phyloP scores from a whole-genome alignment of 2,888 invertebrate genomes.

The Zele albiditarsus region DNA sequence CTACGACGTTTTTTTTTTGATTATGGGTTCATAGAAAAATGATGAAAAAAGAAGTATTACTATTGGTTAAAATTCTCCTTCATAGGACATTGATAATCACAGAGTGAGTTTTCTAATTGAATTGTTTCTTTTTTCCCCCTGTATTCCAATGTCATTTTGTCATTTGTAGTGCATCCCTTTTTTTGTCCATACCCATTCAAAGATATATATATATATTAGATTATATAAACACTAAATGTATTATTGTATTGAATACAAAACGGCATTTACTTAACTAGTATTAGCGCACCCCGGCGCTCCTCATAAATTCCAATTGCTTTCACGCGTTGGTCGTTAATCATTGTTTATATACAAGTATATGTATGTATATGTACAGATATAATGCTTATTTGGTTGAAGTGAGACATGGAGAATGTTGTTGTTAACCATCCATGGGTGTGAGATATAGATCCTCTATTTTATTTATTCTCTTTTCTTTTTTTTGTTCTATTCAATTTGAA shows the following conservation, averaged over 20 bases:
- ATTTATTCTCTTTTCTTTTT: not conserved
- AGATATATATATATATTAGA: not conserved
- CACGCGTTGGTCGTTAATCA: slow-evolving; percentile 54
- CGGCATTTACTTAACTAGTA: slow-evolving; percentile 52
- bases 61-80: no score
- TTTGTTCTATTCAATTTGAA: not conserved
- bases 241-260: slow-evolving; percentile 29
- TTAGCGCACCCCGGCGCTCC: slow-evolving; percentile 53
- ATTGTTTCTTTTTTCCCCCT: no score
- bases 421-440: slow-evolving; percentile 17
- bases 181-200: no score
- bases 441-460: slow-evolving; percentile 26
- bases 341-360: slow-evolving; percentile 44
- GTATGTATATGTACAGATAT: slow-evolving; percentile 47
- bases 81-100: no score
- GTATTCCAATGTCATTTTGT: no score
- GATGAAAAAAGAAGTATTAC: no score
- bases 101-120: no score
- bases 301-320: slow-evolving; percentile 57
- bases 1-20: no score
- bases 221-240: not conserved
- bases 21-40: no score
- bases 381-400: slow-evolving; percentile 42
- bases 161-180: no score
- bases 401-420: slow-evolving; percentile 7